Evolutionary conservation across 2,888 invertebrate genomes (phyloP), one percentile per base, ranked within the genome.

Genomic region (Malachius bipustulatus): DNA sequence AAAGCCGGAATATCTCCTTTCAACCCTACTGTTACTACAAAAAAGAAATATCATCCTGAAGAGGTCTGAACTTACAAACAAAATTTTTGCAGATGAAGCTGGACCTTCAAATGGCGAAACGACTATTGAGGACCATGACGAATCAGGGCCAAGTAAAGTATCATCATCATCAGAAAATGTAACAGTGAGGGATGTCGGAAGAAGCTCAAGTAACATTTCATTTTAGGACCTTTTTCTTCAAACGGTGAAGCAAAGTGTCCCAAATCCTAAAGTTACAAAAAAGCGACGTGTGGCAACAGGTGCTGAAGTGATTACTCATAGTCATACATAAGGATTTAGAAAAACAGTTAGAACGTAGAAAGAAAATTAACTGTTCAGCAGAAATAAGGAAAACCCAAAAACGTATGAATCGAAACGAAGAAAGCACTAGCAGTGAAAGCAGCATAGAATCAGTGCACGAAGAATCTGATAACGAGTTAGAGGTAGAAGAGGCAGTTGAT

Each of bases 241-340:
- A 35, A 37, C 37, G 13, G 34, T 37, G 16, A 37, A 35, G 12
- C 34, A 35, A 11, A 35, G 12, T 14, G 13, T 35, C 35, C 15
- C 26, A 38, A 36, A 35, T 38, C 14, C 26, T 30, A 38, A 37
- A 37, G 30, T 38, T 14, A 24, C 35, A 35, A 38, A 35, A 38
- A 35, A 38, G 24, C 13, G 37, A 14, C 34, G 38, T 35, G 38
- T 38, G n/a, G 38, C 38, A 38, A 15, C 16, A 38, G 38, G 38
- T 30, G 38, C 38, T 31, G 33, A 37, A 37, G 37, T 32, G 16
- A 32, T 36, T 9, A 36, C 36, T 15, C 29, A 34, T 37, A 14
- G 24, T 29, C 29, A 37, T 37, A 29, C 14, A 19, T 32, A 28
- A 34, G n/a, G n/a, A n/a, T n/a, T n/a, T n/a, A n/a, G n/a, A n/a